phyloP scores from a whole-genome alignment of 2,113 vertebrate species.

The Phainopepla nitens region DNA sequence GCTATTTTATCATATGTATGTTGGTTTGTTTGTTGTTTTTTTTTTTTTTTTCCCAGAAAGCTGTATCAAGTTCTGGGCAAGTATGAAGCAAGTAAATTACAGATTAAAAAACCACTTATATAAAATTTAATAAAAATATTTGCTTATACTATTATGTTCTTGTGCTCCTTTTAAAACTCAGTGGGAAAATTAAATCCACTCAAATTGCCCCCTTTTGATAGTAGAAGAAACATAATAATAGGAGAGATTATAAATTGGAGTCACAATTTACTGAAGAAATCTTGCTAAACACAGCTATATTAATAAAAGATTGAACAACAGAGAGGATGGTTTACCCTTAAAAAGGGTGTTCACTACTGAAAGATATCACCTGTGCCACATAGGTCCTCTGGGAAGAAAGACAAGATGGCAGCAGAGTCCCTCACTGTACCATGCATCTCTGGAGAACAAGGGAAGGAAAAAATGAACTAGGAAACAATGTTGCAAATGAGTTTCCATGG shows the following conservation, averaged over 20 bases:
- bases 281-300: neutral
- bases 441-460: neutral
- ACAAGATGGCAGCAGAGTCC: no score
- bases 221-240: neutral
- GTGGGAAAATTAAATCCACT: neutral
- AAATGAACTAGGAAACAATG: fast-evolving
- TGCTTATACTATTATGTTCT: neutral
- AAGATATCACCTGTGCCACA: no score
- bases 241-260: neutral
- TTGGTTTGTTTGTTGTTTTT: neutral
- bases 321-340: neutral
- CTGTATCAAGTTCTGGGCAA: neutral
- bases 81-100: neutral
- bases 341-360: neutral
- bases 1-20: neutral
- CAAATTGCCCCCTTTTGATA: fast-evolving
- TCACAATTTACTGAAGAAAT: neutral
- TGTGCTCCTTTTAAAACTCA: neutral
- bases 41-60: neutral
- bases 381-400: neutral
- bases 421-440: fast-evolving
- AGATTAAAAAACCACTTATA: neutral
- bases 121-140: neutral
- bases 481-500: neutral
- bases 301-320: neutral